Base-by-base conservation (phyloP, 2,113 vertebrate species). In the Lepisosteus osseus region DNA sequence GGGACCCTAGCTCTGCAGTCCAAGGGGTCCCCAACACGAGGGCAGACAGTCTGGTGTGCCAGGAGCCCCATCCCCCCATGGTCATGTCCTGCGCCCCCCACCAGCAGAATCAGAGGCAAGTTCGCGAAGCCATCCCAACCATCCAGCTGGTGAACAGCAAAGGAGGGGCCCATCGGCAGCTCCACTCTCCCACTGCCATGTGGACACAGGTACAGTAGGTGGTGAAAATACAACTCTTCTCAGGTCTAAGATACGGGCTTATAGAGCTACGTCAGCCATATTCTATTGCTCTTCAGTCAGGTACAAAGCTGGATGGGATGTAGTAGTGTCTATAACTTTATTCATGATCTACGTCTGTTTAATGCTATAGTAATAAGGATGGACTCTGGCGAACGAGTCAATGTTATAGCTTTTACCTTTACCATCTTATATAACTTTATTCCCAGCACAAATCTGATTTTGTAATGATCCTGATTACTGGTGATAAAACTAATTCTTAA, bases 161-260 rank as follows among this genome's bases (percentile, higher is more conserved):
- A 86, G 87, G 74, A 13, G 77, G 88, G 65, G 86, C 82, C 77
- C 62, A 61, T 0, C 83, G 80, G 61, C 84, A 83, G 11, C 86
- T 79, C 57, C 85, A 80, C 12, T 93, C 93, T 70, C 89, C 92
- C 42, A 77, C 79, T 1, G 1, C 86, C 1, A 0, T 72, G 0
- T 93, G 92, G 92, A 76, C 90, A 73, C 91, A 92, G 92, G 91
- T 94, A 85, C 43, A 9, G 42, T 9, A 45, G 57, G 57, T 7
- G 17, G 29, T 29, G 29, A 29, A 29, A 29, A 29, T 29, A 1
- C 29, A 29, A 2, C 29, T 29, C 29, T 29, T 29, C 29, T 29
- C 29, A 29, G 29, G 29, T 29, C 29, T 29, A 29, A 29, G 29
- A 29, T 29, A 29, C 29, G 29, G 29, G 29, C 29, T 29, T 29